phyloP scores from a whole-genome alignment of 2,113 vertebrate genomes.

The Ageneiosus marmoratus region DNA sequence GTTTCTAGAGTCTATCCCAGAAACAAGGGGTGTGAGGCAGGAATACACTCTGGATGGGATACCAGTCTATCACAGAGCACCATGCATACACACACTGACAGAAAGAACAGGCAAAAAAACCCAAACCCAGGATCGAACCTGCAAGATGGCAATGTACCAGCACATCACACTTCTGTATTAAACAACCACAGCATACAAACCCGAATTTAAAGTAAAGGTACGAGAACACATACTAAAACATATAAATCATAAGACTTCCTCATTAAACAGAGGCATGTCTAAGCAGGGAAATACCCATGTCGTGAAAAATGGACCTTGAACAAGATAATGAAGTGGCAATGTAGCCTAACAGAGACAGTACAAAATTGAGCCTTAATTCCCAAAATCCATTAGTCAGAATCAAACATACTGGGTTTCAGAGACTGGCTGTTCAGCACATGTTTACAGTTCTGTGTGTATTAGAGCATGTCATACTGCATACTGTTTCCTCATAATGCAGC shows the following conservation, averaged over 20 bases:
- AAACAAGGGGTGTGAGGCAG: background rate
- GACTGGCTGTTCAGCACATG: background rate
- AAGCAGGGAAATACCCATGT: background rate
- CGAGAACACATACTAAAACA: background rate
- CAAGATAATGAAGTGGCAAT: too few relatives aligned
- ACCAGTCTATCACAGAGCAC: background rate
- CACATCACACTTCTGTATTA: background rate
- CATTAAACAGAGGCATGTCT: background rate
- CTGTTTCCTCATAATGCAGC: conserved; percentile 17
- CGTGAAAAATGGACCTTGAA: background rate
- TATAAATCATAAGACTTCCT: background rate
- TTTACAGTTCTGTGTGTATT: background rate
- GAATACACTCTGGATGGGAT: background rate
- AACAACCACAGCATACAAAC: too few relatives aligned
- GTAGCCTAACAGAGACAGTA: background rate
- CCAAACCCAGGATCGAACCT: background rate
- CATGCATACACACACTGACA: background rate
- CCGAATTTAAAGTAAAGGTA: background rate
- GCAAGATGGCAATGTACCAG: too few relatives aligned
- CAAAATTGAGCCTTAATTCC: too few relatives aligned
- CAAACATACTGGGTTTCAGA: background rate
- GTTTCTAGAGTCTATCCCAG: background rate
- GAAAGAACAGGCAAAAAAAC: background rate
- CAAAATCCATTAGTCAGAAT: too few relatives aligned
- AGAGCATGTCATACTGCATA: too few relatives aligned